Evolutionary conservation across 2,113 vertebrate genomes (phyloP), one percentile per base, ranked within the genome.

Genomic region (Lipophrys pholis): DNA sequence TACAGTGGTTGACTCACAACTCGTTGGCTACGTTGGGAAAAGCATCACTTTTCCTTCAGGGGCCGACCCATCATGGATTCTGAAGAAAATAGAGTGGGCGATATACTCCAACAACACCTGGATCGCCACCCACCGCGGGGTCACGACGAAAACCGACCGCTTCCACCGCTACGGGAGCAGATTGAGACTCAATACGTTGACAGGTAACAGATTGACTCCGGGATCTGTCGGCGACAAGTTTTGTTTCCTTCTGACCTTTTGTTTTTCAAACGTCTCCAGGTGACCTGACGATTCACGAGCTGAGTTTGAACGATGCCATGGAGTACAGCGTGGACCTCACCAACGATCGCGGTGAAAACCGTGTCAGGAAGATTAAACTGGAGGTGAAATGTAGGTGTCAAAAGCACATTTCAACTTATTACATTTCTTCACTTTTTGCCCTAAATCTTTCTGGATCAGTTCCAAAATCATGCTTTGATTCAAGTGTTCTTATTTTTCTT

Each of bases 81-180:
- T 90, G 1, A 0, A 3, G 6, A 17, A 0, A 8, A 73, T 92
- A 1, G 61, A 67, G 1, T 93, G 92, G 91, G 86, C 79, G 5
- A 62, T 90, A 15, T 85, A 62, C 0, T 0, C 1, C 1, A 92
- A 93, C 83, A 45, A 0, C 7, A 93, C 90, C 0, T 86, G 1
- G 42, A 91, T 93, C 0, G 89, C 86, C 4, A 76, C 62, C 0
- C 62, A n/a, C 6, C 1, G 0, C 0, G 0, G 0, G 0, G 1
- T 0, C 0, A 0, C 0, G 0, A 0, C 0, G 2, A 59, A 30
- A 0, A 3, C 8, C 0, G 0, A 59, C 0, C 15, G 10, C 3
- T 0, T 76, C 2, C 0, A 0, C 2, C 69, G 1, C 5, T 80
- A 73, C 5, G 0, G 5, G 11, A 52, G 45, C 0, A 76, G 90